Evolutionary conservation across 2,888 invertebrate genomes (phyloP), one percentile per base, ranked within the genome.

Genomic region (Scaptomyza caliginosa): DNA sequence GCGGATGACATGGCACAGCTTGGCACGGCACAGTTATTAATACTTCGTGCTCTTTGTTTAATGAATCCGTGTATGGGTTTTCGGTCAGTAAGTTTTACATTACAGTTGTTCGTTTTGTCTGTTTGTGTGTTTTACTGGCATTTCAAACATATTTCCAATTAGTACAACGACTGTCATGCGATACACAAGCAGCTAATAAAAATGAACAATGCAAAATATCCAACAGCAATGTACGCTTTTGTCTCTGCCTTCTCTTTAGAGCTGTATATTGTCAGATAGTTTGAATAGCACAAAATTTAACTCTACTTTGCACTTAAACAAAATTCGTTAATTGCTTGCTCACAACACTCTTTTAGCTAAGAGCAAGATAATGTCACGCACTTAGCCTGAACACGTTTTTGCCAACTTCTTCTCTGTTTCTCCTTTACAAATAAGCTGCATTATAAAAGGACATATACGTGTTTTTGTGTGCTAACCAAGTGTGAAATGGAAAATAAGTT

Each of bases 401-500:
- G 17, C 4, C 26, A 43, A 17, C 17, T n/a, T 2, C 2, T 28
- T 21, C 21, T 21, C 21, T 16, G 28, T 3, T 5, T 16, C 1
- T 16, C 6, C 4, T 2, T 3, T 28, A 17, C 11, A 11, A 28
- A 45, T 39, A 5, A 49, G 17, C 32, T 21, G 17, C 30, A 16
- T 7, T 24, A 13, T 17, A 32, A 32, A 6, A 8, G 8, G 7
- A 24, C 30, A 11, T 50, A 24, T 38, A 43, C 16, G 42, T 55
- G 40, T 55, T 70, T n/a, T n/a, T n/a, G n/a, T n/a, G n/a, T 58
- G 62, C 59, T 13, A 65, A 26, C 60, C 46, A 49, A 63, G 68
- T 71, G 85, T 84, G 75, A 78, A 84, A 68, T 75, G 59, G 79
- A 78, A 78, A 78, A 81, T 69, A 65, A 64, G 71, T 65, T 43